Evolutionary conservation across 2,113 vertebrate genomes (phyloP).

Genomic region (Notarius quadriscutis): DNA sequence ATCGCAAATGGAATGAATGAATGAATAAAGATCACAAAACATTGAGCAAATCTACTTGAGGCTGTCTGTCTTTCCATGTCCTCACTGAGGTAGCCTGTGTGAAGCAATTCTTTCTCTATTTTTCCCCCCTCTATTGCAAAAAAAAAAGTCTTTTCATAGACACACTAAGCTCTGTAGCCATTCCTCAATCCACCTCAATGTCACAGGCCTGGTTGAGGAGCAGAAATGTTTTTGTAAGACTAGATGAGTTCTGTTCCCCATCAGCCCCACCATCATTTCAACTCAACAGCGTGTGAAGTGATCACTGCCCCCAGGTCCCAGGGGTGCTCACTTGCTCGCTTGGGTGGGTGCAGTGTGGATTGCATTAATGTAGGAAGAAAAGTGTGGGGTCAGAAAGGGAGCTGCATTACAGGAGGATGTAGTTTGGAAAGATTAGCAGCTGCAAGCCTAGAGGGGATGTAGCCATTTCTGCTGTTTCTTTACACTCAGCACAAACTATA

Average conservation of each 20-base stretch:
- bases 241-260: slow-evolving; percentile 47
- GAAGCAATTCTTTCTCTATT: slow-evolving; percentile 24
- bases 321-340: slow-evolving; percentile 33
- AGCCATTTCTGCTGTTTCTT: slow-evolving; percentile 9
- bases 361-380: slow-evolving; percentile 5
- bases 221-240: slow-evolving; percentile 44
- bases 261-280: slow-evolving; percentile 49
- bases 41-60: slow-evolving; percentile 4
- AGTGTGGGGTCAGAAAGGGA: slow-evolving; percentile 8
- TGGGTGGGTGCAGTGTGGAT: slow-evolving; percentile 4
- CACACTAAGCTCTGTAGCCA: slow-evolving; percentile 33
- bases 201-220: slow-evolving; percentile 41
- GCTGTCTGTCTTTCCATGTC: slow-evolving; percentile 2
- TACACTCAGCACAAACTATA: slow-evolving; percentile 4
- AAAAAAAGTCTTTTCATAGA: slow-evolving; percentile 43
- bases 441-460: background rate
- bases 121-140: slow-evolving; percentile 10
- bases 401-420: slow-evolving; percentile 13
- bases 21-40: no score
- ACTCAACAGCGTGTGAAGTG: slow-evolving; percentile 51
- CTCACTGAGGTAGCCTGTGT: slow-evolving; percentile 3
- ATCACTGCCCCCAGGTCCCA: slow-evolving; percentile 33
- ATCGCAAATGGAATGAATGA: background rate
- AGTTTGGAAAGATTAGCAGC: slow-evolving; percentile 17
- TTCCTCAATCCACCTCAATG: slow-evolving; percentile 46